Evolutionary conservation across 2,888 invertebrate genomes (phyloP), one percentile per base, ranked within the genome.

Genomic region (Muschampia plurimacula): DNA sequence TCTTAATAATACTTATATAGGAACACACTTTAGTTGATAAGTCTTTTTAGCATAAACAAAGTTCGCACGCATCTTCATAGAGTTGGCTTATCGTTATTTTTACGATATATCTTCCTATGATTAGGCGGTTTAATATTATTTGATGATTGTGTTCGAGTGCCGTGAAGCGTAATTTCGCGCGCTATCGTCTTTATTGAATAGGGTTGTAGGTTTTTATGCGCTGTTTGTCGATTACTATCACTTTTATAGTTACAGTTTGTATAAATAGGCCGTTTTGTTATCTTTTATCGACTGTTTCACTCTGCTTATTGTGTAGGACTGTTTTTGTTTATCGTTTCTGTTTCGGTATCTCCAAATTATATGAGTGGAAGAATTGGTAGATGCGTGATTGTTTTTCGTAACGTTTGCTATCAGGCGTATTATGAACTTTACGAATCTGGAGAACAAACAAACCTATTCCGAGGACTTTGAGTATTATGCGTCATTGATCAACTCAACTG

Each of bases 131-230:
- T 81, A 81, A 79, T 83, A 81, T 80, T 75, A 76, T 82, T 80
- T 80, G 81, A 81, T 81, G 78, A 81, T 81, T 81, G 77, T 78
- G 75, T 78, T 76, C 75, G 74, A 73, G 75, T 74, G 64, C 69
- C 71, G 74, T 64, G 73, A 74, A 77, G 76, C 74, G 80, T 84
- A 81, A 83, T 84, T 82, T 84, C 75, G 78, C 70, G 68, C 81
- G 82, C 79, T 84, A 87, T 85, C 85, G 82, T 75, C 75, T 79
- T 74, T 77, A 80, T 82, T 83, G 82, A 84, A 87, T 81, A 79
- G 82, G 78, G 84, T 76, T 82, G 83, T 89, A 83, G 82, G 84
- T 86, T 89, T 89, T 89, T 88, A 88, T 87, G 85, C 83, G 77
- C 81, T 80, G 79, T 81, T 83, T 76, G 80, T 84, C 78, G 86